Conservation (phyloP, 2,888 invertebrate species). For the Scaptodrosophila latifasciaeformis region DNA sequence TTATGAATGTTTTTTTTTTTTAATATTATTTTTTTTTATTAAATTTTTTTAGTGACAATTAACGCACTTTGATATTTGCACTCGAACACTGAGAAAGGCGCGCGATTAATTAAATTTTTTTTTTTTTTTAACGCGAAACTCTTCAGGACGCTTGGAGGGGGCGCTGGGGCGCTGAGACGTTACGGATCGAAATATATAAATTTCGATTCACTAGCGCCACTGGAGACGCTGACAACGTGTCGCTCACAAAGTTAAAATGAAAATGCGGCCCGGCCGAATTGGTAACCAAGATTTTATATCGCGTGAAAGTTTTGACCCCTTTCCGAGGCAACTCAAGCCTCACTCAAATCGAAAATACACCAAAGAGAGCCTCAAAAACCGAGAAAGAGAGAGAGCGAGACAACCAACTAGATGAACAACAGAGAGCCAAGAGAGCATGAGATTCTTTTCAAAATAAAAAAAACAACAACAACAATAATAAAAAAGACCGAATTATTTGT, state of each 20-base stretch:
- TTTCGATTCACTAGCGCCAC: slow-evolving; percentile 32
- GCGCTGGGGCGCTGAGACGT: neutral
- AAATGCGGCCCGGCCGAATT: slow-evolving; percentile 74
- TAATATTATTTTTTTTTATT: neutral
- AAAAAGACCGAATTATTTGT: too few relatives aligned
- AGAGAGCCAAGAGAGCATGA: slow-evolving; percentile 9
- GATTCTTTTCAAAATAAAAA: too few relatives aligned
- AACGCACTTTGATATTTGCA: neutral
- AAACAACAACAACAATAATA: too few relatives aligned
- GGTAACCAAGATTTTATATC: slow-evolving; percentile 76
- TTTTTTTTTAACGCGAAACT: slow-evolving; percentile 12
- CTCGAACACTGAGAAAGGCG: neutral
- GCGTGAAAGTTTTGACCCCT: slow-evolving; percentile 77
- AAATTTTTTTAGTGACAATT: neutral
- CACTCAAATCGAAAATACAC: slow-evolving; percentile 3
- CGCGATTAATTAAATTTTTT: neutral
- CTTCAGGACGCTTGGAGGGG: slow-evolving; percentile 36
- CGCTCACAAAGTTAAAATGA: slow-evolving; percentile 74
- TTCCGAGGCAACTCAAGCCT: slow-evolving; percentile 65
- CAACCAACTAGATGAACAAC: slow-evolving; percentile 2
- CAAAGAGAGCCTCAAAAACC: slow-evolving; percentile 8
- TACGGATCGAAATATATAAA: slow-evolving; percentile 7
- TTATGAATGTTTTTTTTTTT: neutral
- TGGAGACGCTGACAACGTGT: slow-evolving; percentile 53
- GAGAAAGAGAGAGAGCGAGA: slow-evolving; percentile 28